These are phyloP conservation scores for Rosalia funebris DNA, from an alignment of 2,888 invertebrate genomes.

Conservation along the genomic window DNA sequence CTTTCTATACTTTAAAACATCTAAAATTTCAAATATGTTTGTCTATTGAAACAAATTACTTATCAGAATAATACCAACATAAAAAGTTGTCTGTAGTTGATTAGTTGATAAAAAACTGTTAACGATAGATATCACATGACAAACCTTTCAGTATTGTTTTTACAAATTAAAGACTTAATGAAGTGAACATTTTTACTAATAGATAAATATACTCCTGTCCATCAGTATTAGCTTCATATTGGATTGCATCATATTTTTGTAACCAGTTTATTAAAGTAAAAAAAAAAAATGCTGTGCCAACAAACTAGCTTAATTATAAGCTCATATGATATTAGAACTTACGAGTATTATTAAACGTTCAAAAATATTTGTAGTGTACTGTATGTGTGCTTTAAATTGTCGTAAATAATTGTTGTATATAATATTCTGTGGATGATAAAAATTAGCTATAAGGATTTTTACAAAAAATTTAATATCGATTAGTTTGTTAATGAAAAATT, in stretches of 20 bases:
- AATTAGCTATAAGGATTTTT: not conserved
- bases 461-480: not conserved
- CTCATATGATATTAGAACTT: constrained; percentile 30
- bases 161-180: constrained; percentile 38
- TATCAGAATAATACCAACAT: too few relatives aligned
- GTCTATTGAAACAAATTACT: too few relatives aligned
- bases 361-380: constrained; percentile 26
- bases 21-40: too few relatives aligned
- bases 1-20: too few relatives aligned
- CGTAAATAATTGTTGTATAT: constrained; percentile 3
- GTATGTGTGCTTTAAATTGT: constrained; percentile 49
- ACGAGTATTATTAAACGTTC: constrained; percentile 18
- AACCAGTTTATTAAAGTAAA: constrained; percentile 54
- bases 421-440: constrained; percentile 1
- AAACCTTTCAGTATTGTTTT: constrained; percentile 18
- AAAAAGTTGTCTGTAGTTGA: too few relatives aligned
- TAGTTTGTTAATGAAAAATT: not conserved
- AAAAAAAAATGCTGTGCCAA: constrained; percentile 58
- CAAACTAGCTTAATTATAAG: constrained; percentile 39
- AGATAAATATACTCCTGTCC: constrained; percentile 50
- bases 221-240: constrained; percentile 57
- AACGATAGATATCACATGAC: too few relatives aligned
- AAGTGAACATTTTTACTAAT: constrained; percentile 44
- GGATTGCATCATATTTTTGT: constrained; percentile 61
- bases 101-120: too few relatives aligned